Evolutionary conservation across 2,888 invertebrate genomes (phyloP).

Genomic region (Nomada ferruginata): DNA sequence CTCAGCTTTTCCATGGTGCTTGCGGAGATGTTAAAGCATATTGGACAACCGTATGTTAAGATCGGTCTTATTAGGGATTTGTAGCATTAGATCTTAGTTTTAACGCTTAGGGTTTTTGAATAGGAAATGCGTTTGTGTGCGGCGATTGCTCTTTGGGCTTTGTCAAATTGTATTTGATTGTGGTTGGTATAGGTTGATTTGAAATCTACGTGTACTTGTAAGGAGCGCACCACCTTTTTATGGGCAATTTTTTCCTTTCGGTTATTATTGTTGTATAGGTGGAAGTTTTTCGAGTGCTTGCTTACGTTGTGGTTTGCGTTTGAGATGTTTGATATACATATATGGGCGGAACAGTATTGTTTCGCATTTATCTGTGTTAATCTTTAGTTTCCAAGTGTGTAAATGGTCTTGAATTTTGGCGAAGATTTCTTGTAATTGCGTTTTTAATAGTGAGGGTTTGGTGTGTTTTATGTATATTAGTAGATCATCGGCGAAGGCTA

Average conservation of each 20-base stretch:
- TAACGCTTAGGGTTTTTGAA: too few species aligned
- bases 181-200: background rate
- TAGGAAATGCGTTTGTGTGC: too few species aligned
- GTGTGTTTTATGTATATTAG: background rate
- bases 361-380: background rate
- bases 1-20: too few species aligned
- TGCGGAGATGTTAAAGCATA: too few species aligned
- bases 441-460: conserved; percentile 6
- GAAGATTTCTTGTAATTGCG: conserved; percentile 17
- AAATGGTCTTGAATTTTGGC: conserved; percentile 7
- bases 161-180: background rate
- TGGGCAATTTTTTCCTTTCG: background rate
- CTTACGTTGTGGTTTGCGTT: too few species aligned
- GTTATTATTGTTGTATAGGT: background rate
- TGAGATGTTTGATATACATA: too few species aligned
- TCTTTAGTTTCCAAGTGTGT: background rate
- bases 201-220: background rate
- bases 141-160: background rate
- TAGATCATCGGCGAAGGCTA: background rate
- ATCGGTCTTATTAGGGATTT: too few species aligned
- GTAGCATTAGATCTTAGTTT: too few species aligned
- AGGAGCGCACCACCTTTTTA: background rate
- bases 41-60: too few species aligned
- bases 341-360: background rate
- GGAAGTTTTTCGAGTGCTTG: background rate